phyloP scores from a whole-genome alignment of 2,113 vertebrate genomes.

The Pterocles orientalis region DNA sequence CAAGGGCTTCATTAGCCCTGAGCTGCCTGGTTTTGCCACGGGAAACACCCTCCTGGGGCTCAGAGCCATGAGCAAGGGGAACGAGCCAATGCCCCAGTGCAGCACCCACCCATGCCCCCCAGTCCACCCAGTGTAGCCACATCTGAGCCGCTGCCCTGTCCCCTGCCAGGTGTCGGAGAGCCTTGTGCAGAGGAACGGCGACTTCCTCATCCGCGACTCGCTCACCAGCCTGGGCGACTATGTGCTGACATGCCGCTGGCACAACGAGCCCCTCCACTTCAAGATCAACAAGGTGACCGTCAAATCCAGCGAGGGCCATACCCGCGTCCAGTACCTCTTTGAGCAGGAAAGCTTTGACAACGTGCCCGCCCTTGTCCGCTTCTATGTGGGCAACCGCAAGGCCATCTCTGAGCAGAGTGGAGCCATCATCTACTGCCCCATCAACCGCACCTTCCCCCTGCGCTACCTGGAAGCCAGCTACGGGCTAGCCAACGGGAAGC shows the following conservation, averaged over 20 bases:
- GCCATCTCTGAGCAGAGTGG: conserved; percentile 87
- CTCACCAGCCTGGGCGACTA: conserved; percentile 91
- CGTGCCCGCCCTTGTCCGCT: conserved; percentile 88
- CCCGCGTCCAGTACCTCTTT: conserved; percentile 89
- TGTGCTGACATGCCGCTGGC: conserved; percentile 93
- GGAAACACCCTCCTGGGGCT: background rate
- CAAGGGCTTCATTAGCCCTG: background rate
- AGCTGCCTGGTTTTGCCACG: background rate
- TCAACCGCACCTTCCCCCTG: conserved; percentile 94
- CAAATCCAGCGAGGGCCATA: conserved; percentile 86
- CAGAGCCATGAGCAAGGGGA: background rate
- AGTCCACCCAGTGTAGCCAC: background rate
- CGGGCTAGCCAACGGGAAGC: conserved; percentile 84
- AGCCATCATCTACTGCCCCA: conserved; percentile 91
- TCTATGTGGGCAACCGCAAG: conserved; percentile 89
- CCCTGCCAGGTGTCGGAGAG: conserved; percentile 88
- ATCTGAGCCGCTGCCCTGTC: background rate
- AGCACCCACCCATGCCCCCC: too few species aligned
- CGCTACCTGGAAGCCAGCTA: conserved; percentile 98
- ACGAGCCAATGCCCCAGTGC: accelerated
- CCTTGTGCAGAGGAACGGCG: conserved; percentile 88
- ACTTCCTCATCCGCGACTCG: conserved; percentile 94
- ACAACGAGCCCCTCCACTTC: conserved; percentile 90
- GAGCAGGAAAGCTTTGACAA: conserved; percentile 95
- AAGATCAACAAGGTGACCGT: conserved; percentile 96